phyloP scores from a whole-genome alignment of 2,888 invertebrate species.

The Embidobia sp. region DNA sequence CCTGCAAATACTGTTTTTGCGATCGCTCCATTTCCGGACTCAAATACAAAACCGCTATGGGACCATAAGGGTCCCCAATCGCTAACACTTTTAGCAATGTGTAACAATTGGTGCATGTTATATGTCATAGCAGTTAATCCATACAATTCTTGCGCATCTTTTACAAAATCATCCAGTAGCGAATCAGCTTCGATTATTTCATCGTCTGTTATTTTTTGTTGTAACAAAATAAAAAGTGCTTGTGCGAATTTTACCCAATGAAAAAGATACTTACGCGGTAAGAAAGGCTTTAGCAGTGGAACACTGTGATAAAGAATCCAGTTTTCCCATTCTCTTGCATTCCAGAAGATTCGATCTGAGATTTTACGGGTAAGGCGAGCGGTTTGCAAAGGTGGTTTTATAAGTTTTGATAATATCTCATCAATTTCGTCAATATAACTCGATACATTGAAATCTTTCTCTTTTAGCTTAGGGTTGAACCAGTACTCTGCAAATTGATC shows the following conservation, averaged over 20 bases:
- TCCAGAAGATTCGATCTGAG: constrained; percentile 25
- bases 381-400: constrained; percentile 21
- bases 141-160: constrained; percentile 31
- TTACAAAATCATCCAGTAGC: constrained; percentile 24
- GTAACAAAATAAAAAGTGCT: constrained; percentile 8
- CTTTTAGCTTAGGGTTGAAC: too few relatives aligned
- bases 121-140: constrained; percentile 29
- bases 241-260: constrained; percentile 21
- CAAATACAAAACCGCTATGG: constrained; percentile 11
- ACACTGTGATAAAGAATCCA: constrained; percentile 23
- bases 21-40: constrained; percentile 30
- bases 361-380: constrained; percentile 23
- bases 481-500: too few relatives aligned
- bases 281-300: constrained; percentile 8
- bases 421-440: too few relatives aligned
- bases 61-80: constrained; percentile 18
- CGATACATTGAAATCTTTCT: too few relatives aligned
- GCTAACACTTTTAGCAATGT: constrained; percentile 3
- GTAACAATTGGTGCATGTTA: constrained; percentile 7
- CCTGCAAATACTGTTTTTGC: constrained; percentile 28
- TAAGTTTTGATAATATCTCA: too few relatives aligned
- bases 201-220: constrained; percentile 11
- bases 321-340: constrained; percentile 12
- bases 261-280: neutral
- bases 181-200: constrained; percentile 23